Percentiles rank a stretch among this genome's conserved stretches.
These are phyloP conservation scores for Lasiommata megera DNA, from an alignment of 2,888 invertebrate species.

Conservation along the genomic window DNA sequence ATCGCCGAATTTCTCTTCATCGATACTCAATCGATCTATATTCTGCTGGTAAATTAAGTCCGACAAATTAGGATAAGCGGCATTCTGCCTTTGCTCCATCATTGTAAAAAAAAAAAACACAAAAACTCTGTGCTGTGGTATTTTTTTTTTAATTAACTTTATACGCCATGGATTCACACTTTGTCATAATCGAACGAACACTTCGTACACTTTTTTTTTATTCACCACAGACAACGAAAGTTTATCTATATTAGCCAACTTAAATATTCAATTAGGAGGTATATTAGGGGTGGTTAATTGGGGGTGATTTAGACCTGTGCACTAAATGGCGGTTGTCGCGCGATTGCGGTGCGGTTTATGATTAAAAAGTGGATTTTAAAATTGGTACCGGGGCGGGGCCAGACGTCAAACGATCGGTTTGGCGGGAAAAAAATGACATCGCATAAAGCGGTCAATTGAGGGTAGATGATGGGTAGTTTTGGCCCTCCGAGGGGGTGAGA, in stretches of 20 bases:
- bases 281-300: constrained; percentile 32
- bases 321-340: constrained; percentile 44
- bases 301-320: constrained; percentile 42
- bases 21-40: constrained; percentile 50
- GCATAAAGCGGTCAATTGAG: constrained; percentile 69
- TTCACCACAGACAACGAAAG: neutral
- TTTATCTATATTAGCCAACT: neutral
- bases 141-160: constrained; percentile 37
- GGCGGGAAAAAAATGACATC: constrained; percentile 74
- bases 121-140: constrained; percentile 5
- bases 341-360: constrained; percentile 63
- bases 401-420: constrained; percentile 63
- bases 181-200: constrained; percentile 24
- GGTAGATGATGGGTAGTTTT: constrained; percentile 51
- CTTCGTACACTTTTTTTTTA: neutral
- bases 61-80: constrained; percentile 63
- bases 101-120: constrained; percentile 33
- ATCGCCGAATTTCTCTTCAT: constrained; percentile 54
- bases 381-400: constrained; percentile 62
- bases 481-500: constrained; percentile 43
- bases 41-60: constrained; percentile 67
- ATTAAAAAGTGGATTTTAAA: constrained; percentile 67
- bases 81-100: constrained; percentile 63
- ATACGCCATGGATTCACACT: constrained; percentile 36
- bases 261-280: constrained; percentile 14